Conservation (phyloP, 2,113 vertebrate genomes). For the Psophia crepitans region DNA sequence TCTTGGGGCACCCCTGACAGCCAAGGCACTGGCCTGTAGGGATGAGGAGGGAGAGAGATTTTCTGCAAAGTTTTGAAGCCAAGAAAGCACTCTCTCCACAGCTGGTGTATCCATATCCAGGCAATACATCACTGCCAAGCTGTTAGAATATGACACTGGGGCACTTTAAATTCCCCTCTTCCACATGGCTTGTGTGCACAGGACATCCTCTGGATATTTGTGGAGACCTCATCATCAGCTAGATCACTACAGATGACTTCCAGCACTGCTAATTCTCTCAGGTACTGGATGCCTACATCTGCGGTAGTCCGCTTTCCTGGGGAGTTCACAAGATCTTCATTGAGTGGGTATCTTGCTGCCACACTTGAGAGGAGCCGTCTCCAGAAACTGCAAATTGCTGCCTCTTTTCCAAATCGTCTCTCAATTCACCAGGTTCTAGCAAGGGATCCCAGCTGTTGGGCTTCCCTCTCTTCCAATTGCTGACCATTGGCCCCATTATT, state of each 20-base stretch:
- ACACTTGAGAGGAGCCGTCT: background rate
- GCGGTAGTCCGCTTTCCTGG: background rate
- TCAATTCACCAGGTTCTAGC: background rate
- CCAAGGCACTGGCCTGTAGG: background rate
- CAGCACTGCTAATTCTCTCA: background rate
- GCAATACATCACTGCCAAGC: background rate
- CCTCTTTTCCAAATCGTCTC: background rate
- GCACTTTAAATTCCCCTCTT: background rate
- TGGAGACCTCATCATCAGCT: background rate
- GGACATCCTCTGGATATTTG: background rate
- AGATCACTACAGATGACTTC: background rate
- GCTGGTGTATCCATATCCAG: background rate
- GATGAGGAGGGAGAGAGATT: background rate
- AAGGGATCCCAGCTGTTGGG: background rate
- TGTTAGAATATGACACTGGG: background rate
- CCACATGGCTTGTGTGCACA: background rate
- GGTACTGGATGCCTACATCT: background rate
- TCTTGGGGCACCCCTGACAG: background rate
- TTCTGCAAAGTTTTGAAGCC: background rate
- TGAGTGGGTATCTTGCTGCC: background rate
- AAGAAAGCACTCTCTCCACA: background rate
- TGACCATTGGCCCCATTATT: accelerated
- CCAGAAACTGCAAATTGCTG: background rate
- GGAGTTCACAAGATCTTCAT: background rate
- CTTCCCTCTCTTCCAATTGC: background rate